Base-by-base conservation (phyloP, 2,888 invertebrate genomes). In the Ecliptopera silaceata region DNA sequence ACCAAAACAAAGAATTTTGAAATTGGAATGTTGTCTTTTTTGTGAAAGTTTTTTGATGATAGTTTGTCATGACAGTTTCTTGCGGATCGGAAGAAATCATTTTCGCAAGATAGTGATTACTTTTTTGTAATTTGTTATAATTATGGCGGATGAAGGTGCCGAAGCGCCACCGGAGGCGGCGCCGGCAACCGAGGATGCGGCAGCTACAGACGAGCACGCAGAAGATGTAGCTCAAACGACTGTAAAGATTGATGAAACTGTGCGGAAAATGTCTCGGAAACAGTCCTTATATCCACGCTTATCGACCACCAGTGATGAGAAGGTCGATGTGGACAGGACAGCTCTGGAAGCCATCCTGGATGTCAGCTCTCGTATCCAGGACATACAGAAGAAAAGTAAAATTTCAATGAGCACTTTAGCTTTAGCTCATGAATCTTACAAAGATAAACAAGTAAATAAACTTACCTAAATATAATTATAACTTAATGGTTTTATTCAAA, bases 361-460 rank as follows among this genome's bases (percentile, higher is more conserved):
- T 59, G 84, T 88, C 64, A 78, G 87, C 62, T 73, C 80, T 22
- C 81, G 88, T 45, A 62, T 90, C 34, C 75, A 81, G 54, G 81
- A 81, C 44, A 84, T 88, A 52, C 88, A 88, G 62, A 84, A 70
- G 65, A 88, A 79, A 63, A 88, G 87, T 63, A 83, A 72, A 77
- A 61, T 82, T 0, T 89, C 90, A n/a, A 83, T 86, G 83, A 88
- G 87, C 68, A 81, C 85, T 29, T 69, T 90, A 64, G 83, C 79
- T 5, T 70, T 88, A 61, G 87, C 72, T 38, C 88, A 89, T 61
- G 91, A 91, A 65, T 81, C 87, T 55, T 91, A 91, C 71, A 91
- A 87, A 82, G 91, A 91, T 61, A 91, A 90, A 78, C 91, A 91
- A 85, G 91, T 90, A 82, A 85, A 82, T 81, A 79, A 78, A 79